These are phyloP conservation scores for Dinocampus coccinellae DNA, from an alignment of 2,888 invertebrate species.

Conservation along the genomic window DNA sequence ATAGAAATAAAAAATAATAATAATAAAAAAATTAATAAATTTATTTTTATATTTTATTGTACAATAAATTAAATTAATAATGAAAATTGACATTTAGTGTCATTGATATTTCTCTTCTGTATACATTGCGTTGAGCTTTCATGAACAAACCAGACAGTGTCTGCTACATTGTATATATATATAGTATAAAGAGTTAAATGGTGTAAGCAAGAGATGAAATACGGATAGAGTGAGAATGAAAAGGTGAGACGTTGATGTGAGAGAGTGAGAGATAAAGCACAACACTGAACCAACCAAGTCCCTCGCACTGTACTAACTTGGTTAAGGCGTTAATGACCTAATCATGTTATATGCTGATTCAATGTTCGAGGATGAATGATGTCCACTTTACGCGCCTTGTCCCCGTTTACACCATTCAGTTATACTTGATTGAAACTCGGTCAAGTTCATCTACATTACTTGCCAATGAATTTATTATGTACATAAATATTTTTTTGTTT, in stretches of 20 bases:
- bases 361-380: slow-evolving; percentile 69
- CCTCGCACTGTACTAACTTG: slow-evolving; percentile 68
- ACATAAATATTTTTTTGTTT: not conserved
- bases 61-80: too few species aligned
- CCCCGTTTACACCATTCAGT: slow-evolving; percentile 61
- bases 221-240: too few species aligned
- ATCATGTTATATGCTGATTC: slow-evolving; percentile 69
- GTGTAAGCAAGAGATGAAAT: too few species aligned
- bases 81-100: slow-evolving; percentile 13
- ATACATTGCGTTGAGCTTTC: slow-evolving; percentile 40
- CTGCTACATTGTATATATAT: not conserved
- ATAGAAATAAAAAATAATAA: not conserved
- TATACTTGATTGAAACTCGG: slow-evolving; percentile 58
- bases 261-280: slow-evolving; percentile 21
- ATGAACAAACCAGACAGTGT: slow-evolving; percentile 60
- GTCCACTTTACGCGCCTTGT: slow-evolving; percentile 68
- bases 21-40: too few species aligned
- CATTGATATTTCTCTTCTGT: slow-evolving; percentile 10
- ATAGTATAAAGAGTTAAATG: slow-evolving; percentile 22
- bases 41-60: too few species aligned
- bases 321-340: slow-evolving; percentile 68
- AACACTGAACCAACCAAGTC: slow-evolving; percentile 59
- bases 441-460: slow-evolving; percentile 60
- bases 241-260: too few species aligned
- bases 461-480: not conserved